A percentile compares a stretch with the other conserved stretches of the same genome.
These are phyloP conservation scores for Phoenoteleia sp. DNA, from an alignment of 2,888 invertebrate genomes.

Conservation along the genomic window DNA sequence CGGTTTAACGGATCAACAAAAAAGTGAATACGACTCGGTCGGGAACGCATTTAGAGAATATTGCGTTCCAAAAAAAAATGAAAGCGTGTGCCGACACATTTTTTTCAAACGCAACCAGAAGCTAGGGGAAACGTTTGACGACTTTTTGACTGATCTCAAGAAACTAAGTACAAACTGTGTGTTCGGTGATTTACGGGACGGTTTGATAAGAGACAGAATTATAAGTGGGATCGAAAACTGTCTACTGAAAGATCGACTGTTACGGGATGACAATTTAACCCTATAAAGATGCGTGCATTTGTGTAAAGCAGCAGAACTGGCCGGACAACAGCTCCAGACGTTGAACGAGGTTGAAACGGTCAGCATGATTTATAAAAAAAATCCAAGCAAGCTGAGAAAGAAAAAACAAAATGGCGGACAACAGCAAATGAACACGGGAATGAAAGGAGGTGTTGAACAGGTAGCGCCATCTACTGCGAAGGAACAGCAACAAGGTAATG, in stretches of 20 bases:
- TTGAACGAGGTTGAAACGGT: conserved; percentile 8
- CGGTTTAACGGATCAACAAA: conserved; percentile 60
- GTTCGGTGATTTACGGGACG: conserved; percentile 71
- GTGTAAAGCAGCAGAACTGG: conserved; percentile 68
- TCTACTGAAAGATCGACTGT: conserved; percentile 69
- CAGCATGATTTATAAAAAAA: not conserved
- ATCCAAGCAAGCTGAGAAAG: not conserved
- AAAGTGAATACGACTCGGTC: conserved; percentile 60
- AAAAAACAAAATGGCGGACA: not conserved
- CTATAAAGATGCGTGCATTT: conserved; percentile 62
- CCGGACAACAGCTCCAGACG: conserved; percentile 57
- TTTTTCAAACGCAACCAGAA: conserved; percentile 64
- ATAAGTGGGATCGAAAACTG: conserved; percentile 68
- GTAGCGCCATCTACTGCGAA: not conserved
- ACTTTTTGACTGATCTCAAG: conserved; percentile 72
- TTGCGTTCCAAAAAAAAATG: conserved; percentile 50
- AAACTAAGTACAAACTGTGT: conserved; percentile 68
- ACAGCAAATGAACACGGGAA: not conserved
- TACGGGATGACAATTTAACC: conserved; percentile 68
- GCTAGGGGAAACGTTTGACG: conserved; percentile 69
- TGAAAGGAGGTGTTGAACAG: not conserved
- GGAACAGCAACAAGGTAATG: not conserved
- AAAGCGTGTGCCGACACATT: conserved; percentile 71
- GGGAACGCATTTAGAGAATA: conserved; percentile 63
- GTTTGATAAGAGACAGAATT: conserved; percentile 73